Evolutionary conservation across 2,113 vertebrate species (phyloP), one percentile per base, ranked within the genome.

Genomic region (Ciconia boyciana): DNA sequence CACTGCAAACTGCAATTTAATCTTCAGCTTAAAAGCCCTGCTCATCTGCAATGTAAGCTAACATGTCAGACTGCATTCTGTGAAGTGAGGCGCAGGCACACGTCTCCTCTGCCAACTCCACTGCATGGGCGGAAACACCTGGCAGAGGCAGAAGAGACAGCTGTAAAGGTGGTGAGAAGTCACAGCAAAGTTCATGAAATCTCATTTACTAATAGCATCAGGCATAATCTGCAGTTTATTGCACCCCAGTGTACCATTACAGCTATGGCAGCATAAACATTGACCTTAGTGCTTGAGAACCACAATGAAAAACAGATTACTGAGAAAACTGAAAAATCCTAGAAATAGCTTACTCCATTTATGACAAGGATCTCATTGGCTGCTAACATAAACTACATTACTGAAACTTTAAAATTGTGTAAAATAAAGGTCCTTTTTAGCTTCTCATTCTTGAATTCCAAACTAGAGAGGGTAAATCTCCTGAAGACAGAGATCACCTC

Each of bases 41-140:
- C 70, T 92, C 64, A 70, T 77, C 71, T 92, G 79, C 68, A 70
- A 7, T 65, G 83, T 66, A 88, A 94, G 89, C 83, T 32, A 79
- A 83, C 92, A 75, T 49, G 92, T 95, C 90, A 95, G 94, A 60
- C 89, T n/a, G 71, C 94, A 83, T 86, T 93, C 88, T 94, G 83
- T 8, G 28, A 78, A 84, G 74, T 0, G 34, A 80, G 55, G 83
- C 11, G 0, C 65, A 1, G 76, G 87, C 76, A 76, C 48, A 60
- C 71, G 39, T 48, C 74, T 80, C 80, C 72, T 36, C 81, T 79
- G 74, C 94, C 94, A 97, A 36, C 90, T 81, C 77, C 29, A 15
- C 92, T 75, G 90, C 16, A 65, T 78, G 84, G 94, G 92, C 88
- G 89, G 54, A 14, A 93, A 94, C 83, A 92, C 78, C 92, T 93